These are phyloP conservation scores for Champsocephalus esox DNA, from an alignment of 2,797 vertebrate species.

Conservation along the genomic window DNA sequence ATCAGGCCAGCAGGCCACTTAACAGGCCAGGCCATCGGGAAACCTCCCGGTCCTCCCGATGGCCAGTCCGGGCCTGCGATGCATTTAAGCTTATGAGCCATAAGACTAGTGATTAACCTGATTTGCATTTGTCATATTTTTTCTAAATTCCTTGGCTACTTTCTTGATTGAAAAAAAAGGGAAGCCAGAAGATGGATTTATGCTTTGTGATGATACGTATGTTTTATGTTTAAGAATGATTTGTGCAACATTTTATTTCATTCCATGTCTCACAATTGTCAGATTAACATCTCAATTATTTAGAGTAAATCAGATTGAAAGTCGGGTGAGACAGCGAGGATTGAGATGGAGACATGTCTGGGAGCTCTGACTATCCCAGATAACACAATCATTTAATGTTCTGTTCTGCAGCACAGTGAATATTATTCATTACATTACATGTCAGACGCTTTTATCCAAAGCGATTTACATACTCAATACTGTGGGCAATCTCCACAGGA, in stretches of 20 bases:
- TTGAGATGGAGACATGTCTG: conserved; percentile 50
- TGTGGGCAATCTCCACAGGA: no score
- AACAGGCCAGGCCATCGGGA: no score
- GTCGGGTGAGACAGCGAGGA: conserved; percentile 22
- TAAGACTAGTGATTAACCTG: neutral
- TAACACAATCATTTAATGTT: conserved; percentile 77
- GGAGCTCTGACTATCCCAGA: conserved; percentile 62
- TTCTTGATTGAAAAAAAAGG: neutral
- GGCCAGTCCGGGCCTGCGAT: neutral
- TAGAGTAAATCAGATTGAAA: conserved; percentile 11
- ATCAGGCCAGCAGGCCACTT: no score
- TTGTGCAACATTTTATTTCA: conserved; percentile 9
- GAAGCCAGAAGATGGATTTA: neutral
- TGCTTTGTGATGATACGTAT: neutral
- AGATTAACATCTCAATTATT: conserved; percentile 19
- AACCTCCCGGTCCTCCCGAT: no score
- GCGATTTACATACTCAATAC: no score
- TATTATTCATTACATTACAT: conserved; percentile 41
- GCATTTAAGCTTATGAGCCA: conserved; percentile 7
- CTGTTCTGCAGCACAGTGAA: conserved; percentile 61
- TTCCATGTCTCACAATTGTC: conserved; percentile 25
- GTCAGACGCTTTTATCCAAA: no score
- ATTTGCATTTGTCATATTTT: conserved; percentile 8
- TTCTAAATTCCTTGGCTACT: neutral
- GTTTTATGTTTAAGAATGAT: neutral